Conservation (phyloP, 2,888 invertebrate genomes). For the Macrophya annulata region DNA sequence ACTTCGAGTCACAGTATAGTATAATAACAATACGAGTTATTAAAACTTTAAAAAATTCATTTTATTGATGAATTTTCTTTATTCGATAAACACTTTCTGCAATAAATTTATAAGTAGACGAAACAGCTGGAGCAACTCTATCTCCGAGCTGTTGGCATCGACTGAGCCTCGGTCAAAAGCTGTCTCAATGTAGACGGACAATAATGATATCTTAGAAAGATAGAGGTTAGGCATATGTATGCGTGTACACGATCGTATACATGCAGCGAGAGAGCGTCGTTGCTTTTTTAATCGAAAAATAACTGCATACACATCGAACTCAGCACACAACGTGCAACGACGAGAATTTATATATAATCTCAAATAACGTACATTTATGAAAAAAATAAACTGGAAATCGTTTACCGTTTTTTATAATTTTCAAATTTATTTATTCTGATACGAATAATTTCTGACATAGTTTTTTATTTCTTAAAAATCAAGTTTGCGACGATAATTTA, state of each 20-base stretch:
- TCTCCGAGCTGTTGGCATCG: conserved; percentile 52
- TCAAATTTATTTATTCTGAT: neutral
- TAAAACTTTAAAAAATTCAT: neutral
- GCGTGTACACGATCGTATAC: neutral
- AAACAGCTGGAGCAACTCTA: conserved; percentile 51
- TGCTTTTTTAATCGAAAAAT: neutral
- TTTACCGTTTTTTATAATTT: neutral
- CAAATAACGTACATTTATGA: neutral
- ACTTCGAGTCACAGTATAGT: conserved; percentile 69
- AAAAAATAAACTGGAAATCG: neutral
- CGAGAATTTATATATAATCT: neutral
- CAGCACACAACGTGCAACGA: neutral
- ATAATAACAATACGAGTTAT: neutral
- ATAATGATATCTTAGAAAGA: conserved; percentile 36
- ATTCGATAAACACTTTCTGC: neutral
- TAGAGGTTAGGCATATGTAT: too few species aligned
- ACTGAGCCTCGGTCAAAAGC: conserved; percentile 38
- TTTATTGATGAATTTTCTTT: neutral
- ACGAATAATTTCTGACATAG: too few species aligned
- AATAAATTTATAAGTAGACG: neutral
- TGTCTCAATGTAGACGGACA: conserved; percentile 1
- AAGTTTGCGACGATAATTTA: neutral
- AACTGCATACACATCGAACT: neutral
- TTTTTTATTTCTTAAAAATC: neutral
- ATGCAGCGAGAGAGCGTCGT: neutral